phyloP scores from a whole-genome alignment of 2,113 vertebrate genomes.

The Drymodes brunneopygia region DNA sequence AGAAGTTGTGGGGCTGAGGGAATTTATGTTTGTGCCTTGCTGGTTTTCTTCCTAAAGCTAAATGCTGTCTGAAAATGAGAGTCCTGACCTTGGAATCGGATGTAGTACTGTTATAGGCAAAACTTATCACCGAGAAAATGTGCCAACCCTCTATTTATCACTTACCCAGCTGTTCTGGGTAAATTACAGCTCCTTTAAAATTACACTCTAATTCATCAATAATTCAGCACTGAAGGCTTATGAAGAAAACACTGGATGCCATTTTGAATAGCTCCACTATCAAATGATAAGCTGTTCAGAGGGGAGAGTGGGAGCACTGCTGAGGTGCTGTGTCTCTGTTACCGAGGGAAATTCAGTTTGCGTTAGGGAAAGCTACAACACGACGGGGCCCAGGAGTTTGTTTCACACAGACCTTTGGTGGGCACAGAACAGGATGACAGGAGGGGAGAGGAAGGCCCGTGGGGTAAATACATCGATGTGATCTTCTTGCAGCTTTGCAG shows the following conservation, averaged over 20 bases:
- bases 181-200: constrained; percentile 41
- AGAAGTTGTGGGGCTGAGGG: not conserved
- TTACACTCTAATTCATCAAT: constrained; percentile 33
- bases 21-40: not conserved
- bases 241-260: constrained; percentile 11
- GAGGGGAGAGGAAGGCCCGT: constrained; percentile 19
- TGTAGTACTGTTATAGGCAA: not conserved
- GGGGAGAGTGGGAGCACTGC: not conserved
- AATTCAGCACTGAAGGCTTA: not conserved
- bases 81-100: constrained; percentile 3
- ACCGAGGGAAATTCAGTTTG: not conserved
- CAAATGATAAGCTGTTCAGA: constrained; percentile 4
- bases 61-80: not conserved
- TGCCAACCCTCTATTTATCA: constrained; percentile 18
- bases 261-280: constrained; percentile 34
- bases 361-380: not conserved
- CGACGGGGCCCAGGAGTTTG: not conserved
- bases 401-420: constrained; percentile 30
- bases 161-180: constrained; percentile 18
- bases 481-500: constrained; percentile 35
- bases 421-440: not conserved
- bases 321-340: not conserved
- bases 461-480: constrained; percentile 36
- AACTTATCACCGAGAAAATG: not conserved
- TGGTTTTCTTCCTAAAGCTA: not conserved